Conservation (phyloP, 2,888 invertebrate genomes). For the Megaustenia siamemsis region DNA sequence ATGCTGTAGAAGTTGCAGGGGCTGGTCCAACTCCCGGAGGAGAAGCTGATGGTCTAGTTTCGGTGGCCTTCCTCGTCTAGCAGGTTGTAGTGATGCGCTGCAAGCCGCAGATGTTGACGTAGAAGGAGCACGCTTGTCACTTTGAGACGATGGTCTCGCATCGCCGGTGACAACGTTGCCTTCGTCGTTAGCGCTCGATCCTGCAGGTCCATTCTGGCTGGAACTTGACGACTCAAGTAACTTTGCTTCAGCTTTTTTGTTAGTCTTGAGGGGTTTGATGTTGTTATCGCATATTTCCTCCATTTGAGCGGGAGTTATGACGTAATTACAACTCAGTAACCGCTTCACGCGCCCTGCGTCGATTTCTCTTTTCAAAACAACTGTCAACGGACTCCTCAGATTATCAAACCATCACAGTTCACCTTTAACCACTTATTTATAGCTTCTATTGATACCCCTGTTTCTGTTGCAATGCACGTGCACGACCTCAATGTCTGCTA, state of each 20-base stretch:
- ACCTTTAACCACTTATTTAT: slow-evolving; percentile 73
- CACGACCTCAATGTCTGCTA: not conserved
- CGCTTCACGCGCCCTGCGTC: slow-evolving; percentile 86
- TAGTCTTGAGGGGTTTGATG: slow-evolving; percentile 35
- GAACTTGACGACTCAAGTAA: not conserved
- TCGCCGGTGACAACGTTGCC: not conserved
- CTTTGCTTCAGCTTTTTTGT: slow-evolving; percentile 8
- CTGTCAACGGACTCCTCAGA: slow-evolving; percentile 81
- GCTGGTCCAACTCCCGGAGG: not conserved
- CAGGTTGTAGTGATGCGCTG: slow-evolving; percentile 10
- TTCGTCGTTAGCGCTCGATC: slow-evolving; percentile 6
- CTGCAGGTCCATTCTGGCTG: not conserved
- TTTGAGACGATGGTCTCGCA: not conserved
- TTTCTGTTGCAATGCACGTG: slow-evolving; percentile 44
- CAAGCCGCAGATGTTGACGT: not conserved
- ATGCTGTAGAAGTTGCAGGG: not conserved
- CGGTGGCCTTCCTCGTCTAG: slow-evolving; percentile 37
- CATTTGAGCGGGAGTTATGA: slow-evolving; percentile 50
- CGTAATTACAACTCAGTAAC: slow-evolving; percentile 74
- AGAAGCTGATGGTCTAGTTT: slow-evolving; percentile 14
- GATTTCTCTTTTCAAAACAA: slow-evolving; percentile 86
- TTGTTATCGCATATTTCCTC: slow-evolving; percentile 9
- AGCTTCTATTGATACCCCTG: slow-evolving; percentile 67
- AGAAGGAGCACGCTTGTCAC: not conserved
- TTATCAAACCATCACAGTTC: slow-evolving; percentile 68